Evolutionary conservation across 2,888 invertebrate species (phyloP).

Genomic region (Arge pagana): DNA sequence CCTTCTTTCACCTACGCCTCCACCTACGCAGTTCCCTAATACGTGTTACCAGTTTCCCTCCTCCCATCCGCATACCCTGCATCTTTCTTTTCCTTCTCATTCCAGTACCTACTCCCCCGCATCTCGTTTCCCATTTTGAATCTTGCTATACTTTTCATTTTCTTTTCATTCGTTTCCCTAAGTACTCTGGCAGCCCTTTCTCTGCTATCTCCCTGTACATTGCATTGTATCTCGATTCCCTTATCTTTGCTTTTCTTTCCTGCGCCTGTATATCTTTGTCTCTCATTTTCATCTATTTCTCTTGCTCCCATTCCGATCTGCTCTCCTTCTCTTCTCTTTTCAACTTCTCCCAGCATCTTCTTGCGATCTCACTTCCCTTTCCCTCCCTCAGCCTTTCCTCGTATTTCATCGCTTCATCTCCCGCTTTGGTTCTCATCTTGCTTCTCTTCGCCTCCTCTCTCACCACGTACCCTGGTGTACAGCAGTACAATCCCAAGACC

Average conservation of each 20-base stretch:
- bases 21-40: background rate
- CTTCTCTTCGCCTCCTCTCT: constrained; percentile 16
- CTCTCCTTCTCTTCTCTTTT: background rate
- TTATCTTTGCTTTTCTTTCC: background rate
- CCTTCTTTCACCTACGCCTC: background rate
- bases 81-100: background rate
- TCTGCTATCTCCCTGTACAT: too few species aligned
- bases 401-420: background rate
- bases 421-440: constrained; percentile 7
- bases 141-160: constrained; percentile 12
- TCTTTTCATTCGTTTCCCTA: constrained; percentile 3
- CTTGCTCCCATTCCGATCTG: too few species aligned
- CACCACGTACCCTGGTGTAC: constrained; percentile 16
- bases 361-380: background rate
- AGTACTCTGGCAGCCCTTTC: constrained; percentile 6
- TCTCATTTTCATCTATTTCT: constrained; percentile 4
- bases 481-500: constrained; percentile 10
- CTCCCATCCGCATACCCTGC: background rate
- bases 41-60: constrained; percentile 12
- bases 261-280: constrained; percentile 21
- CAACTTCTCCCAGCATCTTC: constrained; percentile 4
- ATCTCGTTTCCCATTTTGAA: constrained; percentile 17
- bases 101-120: constrained; percentile 8
- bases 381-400: background rate
- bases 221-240: constrained; percentile 9